These are phyloP conservation scores for human (Homo sapiens) DNA, from an alignment of 2,113 vertebrate genomes.

Conservation along the genomic window GRCh38 chr7:130174001-130174500, in stretches of 20 bases:
- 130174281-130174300: background rate
- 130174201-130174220: background rate
- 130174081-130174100: background rate
- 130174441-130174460: background rate
- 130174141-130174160: background rate
- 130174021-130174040: background rate
- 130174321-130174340: background rate
- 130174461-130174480: background rate
- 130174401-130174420: background rate
- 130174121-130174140: background rate
- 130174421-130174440: background rate
- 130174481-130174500: background rate
- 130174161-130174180: background rate
- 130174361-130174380: background rate
- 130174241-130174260: background rate
- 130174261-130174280: background rate
- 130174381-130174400: background rate
- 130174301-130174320: background rate
- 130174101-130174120: conserved; percentile 41
- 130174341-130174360: background rate
- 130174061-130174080: conserved; percentile 48
- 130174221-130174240: background rate
- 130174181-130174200: background rate
- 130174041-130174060: conserved; percentile 11
- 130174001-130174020: background rate